Evolutionary conservation across 1,140 invertebrate species (phyloP), one percentile per base, ranked within the genome.

Genomic region (Drosophila mojavensis): DNA sequence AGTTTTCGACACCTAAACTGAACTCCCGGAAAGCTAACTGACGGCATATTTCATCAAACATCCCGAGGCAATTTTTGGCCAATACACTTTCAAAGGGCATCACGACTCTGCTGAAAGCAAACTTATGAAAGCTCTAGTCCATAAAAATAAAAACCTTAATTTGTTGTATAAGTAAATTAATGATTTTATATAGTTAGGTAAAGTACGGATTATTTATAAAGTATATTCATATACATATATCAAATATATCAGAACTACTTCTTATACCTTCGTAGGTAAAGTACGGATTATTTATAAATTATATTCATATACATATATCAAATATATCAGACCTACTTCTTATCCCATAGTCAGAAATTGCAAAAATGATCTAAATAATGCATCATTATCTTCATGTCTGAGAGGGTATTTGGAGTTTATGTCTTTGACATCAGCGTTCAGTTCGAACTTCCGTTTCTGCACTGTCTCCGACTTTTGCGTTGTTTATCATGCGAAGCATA

Each of bases 1-100:
- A 88, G 84, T 88, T 89, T 88, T 59, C 36, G 84, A 74, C 78
- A 86, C 71, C 73, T 30, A 76, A 62, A 79, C 69, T 4, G 5
- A 15, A 20, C 43, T 47, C 43, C 43, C 24, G 66, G 64, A 43
- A 53, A 54, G 47, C 63, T 26, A 69, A 82, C 71, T 82, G 82
- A 67, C 68, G 81, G 50, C 54, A 59, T 77, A 58, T 84, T 77
- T 75, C 72, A 48, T 51, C 61, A 68, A 78, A 82, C 68, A 80
- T 59, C 73, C 81, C 48, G 28, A 64, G 75, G 65, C 78, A 43
- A 41, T 63, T 63, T 26, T 26, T 5, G 4, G 4, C 43, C 58
- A 56, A 59, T 41, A 39, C 51, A 11, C 51, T 70, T 10, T 4
- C 50, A 26, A 20, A 7, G n/a, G 9, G 67, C 24, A 13, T 43